phyloP scores from a whole-genome alignment of 2,113 vertebrate species.

The Pseudorectes ferrugineus region DNA sequence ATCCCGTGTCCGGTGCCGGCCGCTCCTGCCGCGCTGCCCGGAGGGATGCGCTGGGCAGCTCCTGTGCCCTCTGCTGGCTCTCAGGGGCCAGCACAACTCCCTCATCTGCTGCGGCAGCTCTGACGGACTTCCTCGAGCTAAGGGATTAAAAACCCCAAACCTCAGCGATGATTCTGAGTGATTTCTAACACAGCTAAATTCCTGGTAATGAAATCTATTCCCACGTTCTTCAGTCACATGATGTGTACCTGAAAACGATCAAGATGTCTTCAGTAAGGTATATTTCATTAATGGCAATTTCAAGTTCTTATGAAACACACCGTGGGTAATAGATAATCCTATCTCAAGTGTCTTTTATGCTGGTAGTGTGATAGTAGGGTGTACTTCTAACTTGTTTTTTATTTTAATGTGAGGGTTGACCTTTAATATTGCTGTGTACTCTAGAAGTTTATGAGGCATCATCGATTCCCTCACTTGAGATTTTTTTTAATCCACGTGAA shows the following conservation, averaged over 20 bases:
- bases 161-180: background rate
- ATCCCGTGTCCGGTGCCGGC: background rate
- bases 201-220: background rate
- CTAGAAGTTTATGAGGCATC: background rate
- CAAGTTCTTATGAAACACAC: background rate
- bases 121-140: background rate
- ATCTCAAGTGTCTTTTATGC: background rate
- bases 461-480: fast-evolving
- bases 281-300: background rate
- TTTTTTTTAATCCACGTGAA: background rate
- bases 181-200: background rate
- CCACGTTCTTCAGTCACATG: background rate
- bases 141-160: background rate
- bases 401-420: background rate
- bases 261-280: background rate
- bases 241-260: background rate
- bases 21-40: background rate
- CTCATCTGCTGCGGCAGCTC: background rate
- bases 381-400: background rate
- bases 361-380: background rate
- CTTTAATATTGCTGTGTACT: background rate
- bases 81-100: background rate
- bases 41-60: background rate
- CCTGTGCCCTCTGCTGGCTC: background rate
- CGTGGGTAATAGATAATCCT: background rate